These are phyloP conservation scores for Diogma glabrata DNA, from an alignment of 2,888 invertebrate species.

Conservation along the genomic window DNA sequence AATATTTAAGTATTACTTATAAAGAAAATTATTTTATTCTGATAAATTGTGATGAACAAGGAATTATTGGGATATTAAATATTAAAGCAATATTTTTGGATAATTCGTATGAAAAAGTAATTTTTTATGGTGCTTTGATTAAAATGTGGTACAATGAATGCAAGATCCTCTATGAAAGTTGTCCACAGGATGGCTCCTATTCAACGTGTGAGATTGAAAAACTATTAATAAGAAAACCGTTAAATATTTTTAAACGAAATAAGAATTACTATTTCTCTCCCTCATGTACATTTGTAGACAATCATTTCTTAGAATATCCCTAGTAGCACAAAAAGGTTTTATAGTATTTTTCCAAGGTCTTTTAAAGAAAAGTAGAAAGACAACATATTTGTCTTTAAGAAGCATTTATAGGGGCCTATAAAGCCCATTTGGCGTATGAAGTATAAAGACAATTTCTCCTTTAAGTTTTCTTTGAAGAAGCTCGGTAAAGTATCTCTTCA, in stretches of 20 bases:
- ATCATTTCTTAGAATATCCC: neutral
- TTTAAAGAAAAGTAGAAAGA: no score
- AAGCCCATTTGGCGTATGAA: no score
- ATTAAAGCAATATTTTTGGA: neutral
- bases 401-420: no score
- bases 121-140: conserved; percentile 5
- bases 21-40: no score
- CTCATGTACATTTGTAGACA: neutral
- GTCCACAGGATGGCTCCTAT: neutral
- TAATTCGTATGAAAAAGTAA: neutral
- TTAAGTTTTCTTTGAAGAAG: no score
- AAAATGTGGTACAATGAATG: conserved; percentile 11
- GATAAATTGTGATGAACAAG: neutral
- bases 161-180: conserved; percentile 3
- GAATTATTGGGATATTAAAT: neutral
- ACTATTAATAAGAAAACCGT: neutral
- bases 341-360: no score
- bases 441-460: no score
- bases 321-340: no score
- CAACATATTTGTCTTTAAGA: no score
- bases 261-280: neutral
- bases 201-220: neutral
- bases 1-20: no score
- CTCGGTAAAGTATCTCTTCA: no score
- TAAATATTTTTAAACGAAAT: neutral